phyloP scores from a whole-genome alignment of 1,140 invertebrate species.

The Anoplophora glabripennis region DNA sequence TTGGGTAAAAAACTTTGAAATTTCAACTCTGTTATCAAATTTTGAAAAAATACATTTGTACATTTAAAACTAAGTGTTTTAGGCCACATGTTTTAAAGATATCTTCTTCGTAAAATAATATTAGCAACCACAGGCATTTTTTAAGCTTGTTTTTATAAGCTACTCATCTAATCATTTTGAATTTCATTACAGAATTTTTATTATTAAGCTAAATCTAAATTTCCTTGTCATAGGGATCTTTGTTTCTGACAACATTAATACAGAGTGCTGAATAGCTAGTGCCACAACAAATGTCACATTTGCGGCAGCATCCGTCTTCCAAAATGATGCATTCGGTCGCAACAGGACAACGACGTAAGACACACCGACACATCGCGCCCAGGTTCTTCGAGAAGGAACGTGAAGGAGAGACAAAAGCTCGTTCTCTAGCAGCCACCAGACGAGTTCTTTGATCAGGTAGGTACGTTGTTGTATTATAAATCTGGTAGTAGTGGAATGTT shows the following conservation, averaged over 20 bases:
- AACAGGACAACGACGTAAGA: background rate
- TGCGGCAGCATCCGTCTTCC: background rate
- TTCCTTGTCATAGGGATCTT: too few species aligned
- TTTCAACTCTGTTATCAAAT: too few species aligned
- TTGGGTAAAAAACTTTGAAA: too few species aligned
- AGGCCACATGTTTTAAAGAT: too few species aligned
- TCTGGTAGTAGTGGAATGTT: constrained; percentile 10
- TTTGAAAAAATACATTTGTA: too few species aligned
- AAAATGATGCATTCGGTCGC: background rate
- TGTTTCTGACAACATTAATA: background rate
- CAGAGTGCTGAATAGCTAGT: background rate
- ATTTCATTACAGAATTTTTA: too few species aligned
- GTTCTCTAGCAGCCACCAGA: constrained; percentile 11
- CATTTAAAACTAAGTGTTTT: too few species aligned
- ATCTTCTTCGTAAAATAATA: too few species aligned
- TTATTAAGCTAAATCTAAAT: too few species aligned
- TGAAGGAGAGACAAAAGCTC: background rate
- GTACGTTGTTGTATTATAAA: constrained; percentile 13
- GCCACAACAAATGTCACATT: background rate
- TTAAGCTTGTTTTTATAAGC: too few species aligned
- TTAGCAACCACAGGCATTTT: too few species aligned
- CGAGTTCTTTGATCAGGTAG: constrained; percentile 18
- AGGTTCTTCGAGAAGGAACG: background rate
- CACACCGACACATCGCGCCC: background rate
- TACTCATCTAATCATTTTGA: too few species aligned